phyloP scores from a whole-genome alignment of 2,113 vertebrate species.

The Megaleporinus macrocephalus region DNA sequence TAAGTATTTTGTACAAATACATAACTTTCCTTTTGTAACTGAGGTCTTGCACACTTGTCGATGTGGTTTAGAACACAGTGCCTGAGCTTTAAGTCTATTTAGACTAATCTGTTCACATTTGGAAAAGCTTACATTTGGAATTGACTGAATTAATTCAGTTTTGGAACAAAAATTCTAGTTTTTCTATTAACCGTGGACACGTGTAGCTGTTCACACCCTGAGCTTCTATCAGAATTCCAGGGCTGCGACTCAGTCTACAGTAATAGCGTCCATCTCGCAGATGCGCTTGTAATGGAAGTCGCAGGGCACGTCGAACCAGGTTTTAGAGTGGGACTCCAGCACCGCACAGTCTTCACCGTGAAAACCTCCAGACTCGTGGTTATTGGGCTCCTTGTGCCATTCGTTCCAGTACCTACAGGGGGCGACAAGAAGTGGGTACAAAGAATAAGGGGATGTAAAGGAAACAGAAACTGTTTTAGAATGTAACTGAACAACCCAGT shows the following conservation, averaged over 20 bases:
- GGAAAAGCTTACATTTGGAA: no score
- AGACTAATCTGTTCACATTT: no score
- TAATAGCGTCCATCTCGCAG: conserved; percentile 67
- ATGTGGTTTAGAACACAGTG: no score
- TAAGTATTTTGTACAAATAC: no score
- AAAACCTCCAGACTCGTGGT: conserved; percentile 61
- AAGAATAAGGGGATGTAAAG: neutral
- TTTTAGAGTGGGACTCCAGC: conserved; percentile 59
- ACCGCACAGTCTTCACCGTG: conserved; percentile 65
- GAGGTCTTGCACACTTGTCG: no score
- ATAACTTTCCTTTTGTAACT: no score
- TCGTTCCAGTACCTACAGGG: conserved; percentile 65
- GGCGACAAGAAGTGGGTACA: neutral
- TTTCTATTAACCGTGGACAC: neutral
- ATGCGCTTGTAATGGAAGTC: conserved; percentile 64
- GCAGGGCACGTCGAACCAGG: conserved; percentile 67
- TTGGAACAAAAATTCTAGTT: neutral
- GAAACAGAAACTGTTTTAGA: neutral
- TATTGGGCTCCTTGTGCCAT: conserved; percentile 63
- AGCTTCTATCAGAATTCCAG: neutral
- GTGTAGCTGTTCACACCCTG: neutral
- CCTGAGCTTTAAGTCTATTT: no score
- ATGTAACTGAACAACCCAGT: no score
- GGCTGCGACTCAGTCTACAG: conserved; percentile 42
- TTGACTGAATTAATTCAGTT: no score